Percentiles rank a stretch among this genome's conserved stretches.
Conservation (phyloP, 2,888 invertebrate species). For the Artemia sinica region DNA sequence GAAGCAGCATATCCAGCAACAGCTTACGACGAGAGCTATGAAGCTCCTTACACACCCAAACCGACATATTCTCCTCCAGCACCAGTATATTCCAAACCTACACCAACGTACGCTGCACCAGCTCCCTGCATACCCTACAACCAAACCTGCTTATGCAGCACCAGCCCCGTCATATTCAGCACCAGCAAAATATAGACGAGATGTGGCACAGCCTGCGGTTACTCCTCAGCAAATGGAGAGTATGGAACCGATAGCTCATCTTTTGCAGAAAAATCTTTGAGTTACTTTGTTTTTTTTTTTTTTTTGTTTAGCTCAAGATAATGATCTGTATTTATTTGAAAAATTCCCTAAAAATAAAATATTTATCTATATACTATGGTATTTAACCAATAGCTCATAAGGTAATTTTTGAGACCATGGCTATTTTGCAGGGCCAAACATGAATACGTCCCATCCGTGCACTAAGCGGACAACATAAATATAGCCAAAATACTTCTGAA, state of each 20-base stretch:
- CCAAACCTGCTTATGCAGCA: neutral
- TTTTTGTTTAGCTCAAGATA: no score
- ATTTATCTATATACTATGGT: no score
- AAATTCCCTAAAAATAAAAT: no score
- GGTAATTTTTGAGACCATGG: no score
- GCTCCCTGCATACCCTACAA: neutral
- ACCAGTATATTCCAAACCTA: neutral
- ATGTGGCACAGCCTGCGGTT: neutral
- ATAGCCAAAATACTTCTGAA: no score
- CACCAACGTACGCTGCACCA: neutral
- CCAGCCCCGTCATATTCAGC: neutral
- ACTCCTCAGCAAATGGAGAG: neutral
- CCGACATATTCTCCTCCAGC: neutral
- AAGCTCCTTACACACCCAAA: neutral
- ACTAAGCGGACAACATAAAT: no score
- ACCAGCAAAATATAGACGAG: constrained; percentile 2
- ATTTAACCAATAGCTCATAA: no score
- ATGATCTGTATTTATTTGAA: no score
- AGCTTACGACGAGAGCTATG: neutral
- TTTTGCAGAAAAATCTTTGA: neutral
- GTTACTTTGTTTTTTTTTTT: no score
- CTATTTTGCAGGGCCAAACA: no score
- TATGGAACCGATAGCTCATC: neutral
- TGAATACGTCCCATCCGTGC: no score
- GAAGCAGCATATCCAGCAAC: neutral